Percentiles rank a stretch among this genome's conserved stretches.
Evolutionary conservation across 2,888 invertebrate genomes (phyloP).

Genomic region (Nomada hirtipes): DNA sequence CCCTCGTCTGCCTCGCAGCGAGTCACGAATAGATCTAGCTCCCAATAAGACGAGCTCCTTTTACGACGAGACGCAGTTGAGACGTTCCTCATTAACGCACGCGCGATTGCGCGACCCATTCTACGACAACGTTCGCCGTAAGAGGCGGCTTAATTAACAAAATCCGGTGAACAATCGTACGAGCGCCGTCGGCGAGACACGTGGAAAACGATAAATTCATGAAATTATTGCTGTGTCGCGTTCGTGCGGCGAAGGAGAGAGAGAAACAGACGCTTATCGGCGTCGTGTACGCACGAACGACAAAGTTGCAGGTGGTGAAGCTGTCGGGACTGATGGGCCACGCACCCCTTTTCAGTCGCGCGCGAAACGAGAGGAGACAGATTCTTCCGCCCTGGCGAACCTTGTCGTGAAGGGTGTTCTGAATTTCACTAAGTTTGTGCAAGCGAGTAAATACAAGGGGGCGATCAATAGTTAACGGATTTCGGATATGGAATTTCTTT

Average conservation of each 20-base stretch:
- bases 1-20: too few species aligned
- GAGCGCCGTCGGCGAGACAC: not conserved
- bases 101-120: not conserved
- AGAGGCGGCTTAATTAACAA: slow-evolving; percentile 20
- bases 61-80: not conserved
- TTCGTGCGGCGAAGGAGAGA: slow-evolving; percentile 16
- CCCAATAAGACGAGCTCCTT: not conserved
- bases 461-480: not conserved
- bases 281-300: slow-evolving; percentile 56
- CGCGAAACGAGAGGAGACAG: slow-evolving; percentile 26
- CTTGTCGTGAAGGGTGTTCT: not conserved
- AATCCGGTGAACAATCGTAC: slow-evolving; percentile 27
- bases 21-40: too few species aligned
- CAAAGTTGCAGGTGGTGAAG: slow-evolving; percentile 69
- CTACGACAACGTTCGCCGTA: not conserved
- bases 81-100: slow-evolving; percentile 7
- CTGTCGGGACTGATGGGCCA: slow-evolving; percentile 68
- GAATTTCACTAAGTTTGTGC: not conserved
- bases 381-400: slow-evolving; percentile 16
- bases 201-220: slow-evolving; percentile 37
- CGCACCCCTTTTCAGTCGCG: slow-evolving; percentile 52
- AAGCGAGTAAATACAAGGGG: not conserved
- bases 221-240: slow-evolving; percentile 41
- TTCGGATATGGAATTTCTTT: not conserved
- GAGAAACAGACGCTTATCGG: slow-evolving; percentile 51